Percentiles rank a stretch among this genome's conserved stretches.
Evolutionary conservation across 35 echinoderm and acorn worm genomes (phyloP).

Genomic region (Nesometra sesokonis): DNA sequence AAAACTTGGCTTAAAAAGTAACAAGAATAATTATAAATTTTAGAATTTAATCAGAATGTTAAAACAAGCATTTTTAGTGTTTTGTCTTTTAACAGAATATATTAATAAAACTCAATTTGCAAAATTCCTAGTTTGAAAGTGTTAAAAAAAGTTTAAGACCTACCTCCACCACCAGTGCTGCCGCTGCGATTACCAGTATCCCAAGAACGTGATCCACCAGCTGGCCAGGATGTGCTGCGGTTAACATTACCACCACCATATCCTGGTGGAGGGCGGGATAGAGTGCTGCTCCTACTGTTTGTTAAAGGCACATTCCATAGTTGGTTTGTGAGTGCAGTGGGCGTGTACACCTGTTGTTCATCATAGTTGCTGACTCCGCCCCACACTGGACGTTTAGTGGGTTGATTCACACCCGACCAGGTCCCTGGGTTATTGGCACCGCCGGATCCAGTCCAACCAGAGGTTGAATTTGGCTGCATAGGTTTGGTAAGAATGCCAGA

Average conservation of each 20-base stretch:
- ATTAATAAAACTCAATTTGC: too few relatives aligned
- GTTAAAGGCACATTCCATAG: conserved; percentile 12
- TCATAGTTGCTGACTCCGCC: neutral
- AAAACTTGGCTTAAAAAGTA: too few relatives aligned
- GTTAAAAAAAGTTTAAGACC: neutral
- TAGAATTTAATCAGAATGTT: too few relatives aligned
- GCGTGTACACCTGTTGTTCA: neutral
- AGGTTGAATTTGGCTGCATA: conserved; percentile 58
- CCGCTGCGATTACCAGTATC: neutral
- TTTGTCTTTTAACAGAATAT: too few relatives aligned
- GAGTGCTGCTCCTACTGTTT: neutral
- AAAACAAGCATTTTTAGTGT: too few relatives aligned
- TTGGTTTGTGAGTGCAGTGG: neutral
- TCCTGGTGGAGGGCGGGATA: conserved; percentile 3
- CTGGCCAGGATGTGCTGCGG: neutral
- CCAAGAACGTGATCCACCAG: neutral
- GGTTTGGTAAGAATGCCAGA: conserved; percentile 82
- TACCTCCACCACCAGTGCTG: neutral
- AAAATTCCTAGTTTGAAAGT: neutral
- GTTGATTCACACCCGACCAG: neutral
- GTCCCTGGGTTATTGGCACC: neutral
- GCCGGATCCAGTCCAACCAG: neutral
- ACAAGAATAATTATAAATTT: too few relatives aligned
- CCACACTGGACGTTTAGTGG: neutral
- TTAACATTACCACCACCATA: neutral